Evolutionary conservation across 1,140 invertebrate species (phyloP), one percentile per base, ranked within the genome.

Genomic region (Araneus ventricosus): DNA sequence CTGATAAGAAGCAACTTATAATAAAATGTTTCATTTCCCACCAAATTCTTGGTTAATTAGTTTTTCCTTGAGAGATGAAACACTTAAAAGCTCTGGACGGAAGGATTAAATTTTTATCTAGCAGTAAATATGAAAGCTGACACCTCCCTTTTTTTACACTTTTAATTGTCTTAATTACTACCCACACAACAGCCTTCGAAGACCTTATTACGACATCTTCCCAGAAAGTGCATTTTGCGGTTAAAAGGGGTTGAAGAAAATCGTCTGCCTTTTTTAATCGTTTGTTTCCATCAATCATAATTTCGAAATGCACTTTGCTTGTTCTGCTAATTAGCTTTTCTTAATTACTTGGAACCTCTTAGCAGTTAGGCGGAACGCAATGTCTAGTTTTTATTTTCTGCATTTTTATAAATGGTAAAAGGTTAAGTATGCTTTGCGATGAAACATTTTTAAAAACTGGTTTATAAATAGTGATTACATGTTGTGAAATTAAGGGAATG

Each of bases 61-160:
- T 59, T 86, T 86, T 86, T 61, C 84, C 84, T 86, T 86, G 84
- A 75, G 70, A 52, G 45, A 52, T 52, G 45, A 52, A 52, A 17
- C 30, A 59, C 84, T 86, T n/a, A 86, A 85, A 52, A 22, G n/a
- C 63, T 67, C 63, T 67, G 10, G 7, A 67, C n/a, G 27, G 27
- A 63, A 8, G 22, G 22, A 63, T 63, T 63, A 63, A 63, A 63
- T 24, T 63, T 14, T 75, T 34, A 75, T 75, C 70, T 17, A 37
- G 34, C 70, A 20, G 70, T 37, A 37, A 37, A 75, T 75, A 75
- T 75, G 70, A 34, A 75, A 75, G 70, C 30, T 75, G 22, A 75
- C 70, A 75, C 70, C 70, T 75, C 30, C 34, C 24, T 41, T 84
- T 86, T 86, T 6, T 61, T n/a, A n/a, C 1, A 22, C 52, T 59